Evolutionary conservation across 2,888 invertebrate species (phyloP), one percentile per base, ranked within the genome.

Genomic region (Anorthoa munda): DNA sequence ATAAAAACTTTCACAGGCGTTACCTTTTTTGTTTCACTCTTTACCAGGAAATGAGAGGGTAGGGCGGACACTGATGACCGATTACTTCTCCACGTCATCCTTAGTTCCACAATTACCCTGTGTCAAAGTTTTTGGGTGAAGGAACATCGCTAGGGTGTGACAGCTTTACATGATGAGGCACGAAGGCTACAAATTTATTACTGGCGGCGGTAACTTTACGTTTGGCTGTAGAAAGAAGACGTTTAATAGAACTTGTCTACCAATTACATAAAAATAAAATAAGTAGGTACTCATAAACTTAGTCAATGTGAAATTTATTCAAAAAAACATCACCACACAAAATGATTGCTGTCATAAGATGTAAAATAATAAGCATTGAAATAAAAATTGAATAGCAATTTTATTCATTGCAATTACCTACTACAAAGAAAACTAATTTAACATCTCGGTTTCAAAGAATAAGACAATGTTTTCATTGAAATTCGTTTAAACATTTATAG

Each of bases 81-180:
- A 87, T 85, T 60, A 71, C 75, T 76, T 67, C 55, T 56, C 31
- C n/a, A 72, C 31, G 80, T 85, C 83, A 77, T 63, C 71, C 71
- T 60, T 59, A 66, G 66, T 60, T 83, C 31, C 72, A 74, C 69
- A 87, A 86, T 87, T 79, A 79, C 79, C 86, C 73, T 73, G 61
- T 79, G 77, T 87, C 73, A 75, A 85, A 77, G 59, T 87, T 85
- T 83, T 48, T 55, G 74, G 55, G 56, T 55, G 48, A 64, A 50
- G 74, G 55, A 50, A 64, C 21, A 56, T 53, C 21, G 65, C 48
- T 60, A 58, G 81, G 15, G 13, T 84, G 59, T 81, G 69, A 65
- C 65, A 39, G 31, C n/a, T 53, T 75, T 63, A 65, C 60, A 61
- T 66, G 63, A 74, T 66, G 69, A 56, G 64, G 45, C 64, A 31